phyloP scores from a whole-genome alignment of 2,888 invertebrate species.

The Oxyteleia sp. region DNA sequence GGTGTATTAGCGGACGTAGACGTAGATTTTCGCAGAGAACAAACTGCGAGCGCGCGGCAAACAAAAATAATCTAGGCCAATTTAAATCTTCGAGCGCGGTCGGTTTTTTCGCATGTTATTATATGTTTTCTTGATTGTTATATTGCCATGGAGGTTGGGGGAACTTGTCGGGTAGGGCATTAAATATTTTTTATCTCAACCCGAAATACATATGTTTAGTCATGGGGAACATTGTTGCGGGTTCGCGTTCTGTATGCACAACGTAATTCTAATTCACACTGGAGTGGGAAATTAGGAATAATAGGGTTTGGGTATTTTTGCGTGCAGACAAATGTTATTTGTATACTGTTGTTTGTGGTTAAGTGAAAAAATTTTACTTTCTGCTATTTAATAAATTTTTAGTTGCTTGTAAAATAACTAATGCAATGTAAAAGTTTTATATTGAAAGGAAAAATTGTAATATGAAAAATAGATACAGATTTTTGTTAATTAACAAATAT shows the following conservation, averaged over 20 bases:
- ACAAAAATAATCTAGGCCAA: conserved; percentile 81
- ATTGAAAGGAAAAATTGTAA: too few species aligned
- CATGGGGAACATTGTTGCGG: conserved; percentile 27
- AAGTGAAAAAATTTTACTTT: too few species aligned
- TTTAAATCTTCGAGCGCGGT: conserved; percentile 83
- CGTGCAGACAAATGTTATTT: too few species aligned
- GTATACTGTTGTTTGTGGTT: too few species aligned
- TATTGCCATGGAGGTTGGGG: conserved; percentile 77
- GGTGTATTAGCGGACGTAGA: conserved; percentile 18
- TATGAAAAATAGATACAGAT: too few species aligned
- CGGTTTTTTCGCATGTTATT: conserved; percentile 79
- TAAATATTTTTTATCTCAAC: conserved; percentile 42
- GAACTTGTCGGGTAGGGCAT: conserved; percentile 71
- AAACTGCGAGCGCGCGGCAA: conserved; percentile 69
- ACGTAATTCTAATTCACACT: background rate
- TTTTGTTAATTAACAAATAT: too few species aligned
- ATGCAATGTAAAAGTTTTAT: too few species aligned
- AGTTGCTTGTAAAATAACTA: too few species aligned
- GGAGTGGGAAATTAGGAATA: background rate
- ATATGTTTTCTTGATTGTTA: conserved; percentile 81
- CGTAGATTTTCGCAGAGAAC: conserved; percentile 10
- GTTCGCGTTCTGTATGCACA: conserved; percentile 20
- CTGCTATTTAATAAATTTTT: too few species aligned
- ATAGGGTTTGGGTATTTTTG: too few species aligned
- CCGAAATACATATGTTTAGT: conserved; percentile 51